These are phyloP conservation scores for Ectropis grisescens DNA, from an alignment of 1,140 invertebrate species.

Conservation along the genomic window DNA sequence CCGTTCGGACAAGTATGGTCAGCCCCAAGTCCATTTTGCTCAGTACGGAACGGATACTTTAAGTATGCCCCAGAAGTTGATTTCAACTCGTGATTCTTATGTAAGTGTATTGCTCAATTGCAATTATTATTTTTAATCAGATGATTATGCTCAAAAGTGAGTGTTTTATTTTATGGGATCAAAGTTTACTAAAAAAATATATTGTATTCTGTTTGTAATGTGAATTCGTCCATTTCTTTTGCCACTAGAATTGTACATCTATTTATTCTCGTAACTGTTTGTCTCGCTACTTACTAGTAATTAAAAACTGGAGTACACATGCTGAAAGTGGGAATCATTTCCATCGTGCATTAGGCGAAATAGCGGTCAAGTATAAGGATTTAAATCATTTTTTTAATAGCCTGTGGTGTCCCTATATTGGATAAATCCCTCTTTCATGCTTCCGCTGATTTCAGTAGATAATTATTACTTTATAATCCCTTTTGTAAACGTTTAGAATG, in stretches of 20 bases:
- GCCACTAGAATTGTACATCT: constrained; percentile 18
- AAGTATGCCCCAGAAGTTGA: constrained; percentile 28
- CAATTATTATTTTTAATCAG: constrained; percentile 38
- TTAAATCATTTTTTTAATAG: too few species aligned
- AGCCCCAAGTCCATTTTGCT: too few species aligned
- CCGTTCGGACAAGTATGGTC: too few species aligned
- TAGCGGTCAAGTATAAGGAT: too few species aligned
- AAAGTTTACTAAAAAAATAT: constrained; percentile 16
- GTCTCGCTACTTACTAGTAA: constrained; percentile 37
- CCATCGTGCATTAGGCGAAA: too few species aligned
- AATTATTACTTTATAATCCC: too few species aligned
- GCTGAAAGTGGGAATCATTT: too few species aligned
- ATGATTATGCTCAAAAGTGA: constrained; percentile 59
- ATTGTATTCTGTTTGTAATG: constrained; percentile 21
- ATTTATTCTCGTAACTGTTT: constrained; percentile 21
- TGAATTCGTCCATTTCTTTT: constrained; percentile 29
- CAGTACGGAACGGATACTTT: constrained; percentile 14
- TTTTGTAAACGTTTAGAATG: too few species aligned
- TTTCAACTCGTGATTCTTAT: constrained; percentile 28
- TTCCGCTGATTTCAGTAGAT: too few species aligned
- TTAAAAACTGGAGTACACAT: too few species aligned
- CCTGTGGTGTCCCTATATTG: too few species aligned
- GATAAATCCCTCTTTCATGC: too few species aligned
- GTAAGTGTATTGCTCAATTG: constrained; percentile 53
- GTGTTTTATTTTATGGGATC: constrained; percentile 40